Base-by-base conservation (phyloP, 2,113 vertebrate genomes). In the Lontra canadensis region DNA sequence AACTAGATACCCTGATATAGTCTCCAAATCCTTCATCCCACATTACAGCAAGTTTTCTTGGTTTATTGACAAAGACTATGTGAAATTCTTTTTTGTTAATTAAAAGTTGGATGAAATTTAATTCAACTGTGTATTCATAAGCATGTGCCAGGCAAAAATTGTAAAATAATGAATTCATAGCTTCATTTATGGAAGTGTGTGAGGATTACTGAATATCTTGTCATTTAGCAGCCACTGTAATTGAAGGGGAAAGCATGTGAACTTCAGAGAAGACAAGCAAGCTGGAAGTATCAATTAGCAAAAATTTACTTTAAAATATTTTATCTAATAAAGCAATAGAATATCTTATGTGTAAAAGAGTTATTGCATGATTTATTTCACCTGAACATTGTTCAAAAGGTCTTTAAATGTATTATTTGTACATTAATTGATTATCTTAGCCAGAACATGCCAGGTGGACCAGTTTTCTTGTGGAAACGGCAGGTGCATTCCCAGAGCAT, bases 381-480 rank as follows among this genome's bases (percentile, higher is more conserved):
- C 2, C 23, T 71, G 9, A 23, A 65, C 57, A 13, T 65, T 95
- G 2, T 47, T 97, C 42, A 71, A 69, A 88, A 89, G 36, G 3
- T 15, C 34, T 92, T 61, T 87, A 73, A 79, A 44, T 88, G 11
- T 55, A n/a, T 81, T 88, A 4, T 95, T 65, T 98, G n/a, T 65
- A 4, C 25, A 52, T 95, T 84, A 80, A 93, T 96, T 97, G 65
- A 84, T 73, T 12, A 82, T 93, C 94, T 39, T 98, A 99, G 99
- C 99, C 96, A 99, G 99, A 98, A 99, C 99, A 36, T 99, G 99
- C 98, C 99, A 99, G 97, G 94, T 97, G 73, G 99, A 99, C 88
- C 99, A 99, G 29, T 99, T 99, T 98, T 99, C 99, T 4, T 99
- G 99, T 97, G 99, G 98, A 90, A 99, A 99, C 0, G 99, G 99